Evolutionary conservation across 2,797 vertebrate species (phyloP).

Genomic region (Miichthys miiuy): DNA sequence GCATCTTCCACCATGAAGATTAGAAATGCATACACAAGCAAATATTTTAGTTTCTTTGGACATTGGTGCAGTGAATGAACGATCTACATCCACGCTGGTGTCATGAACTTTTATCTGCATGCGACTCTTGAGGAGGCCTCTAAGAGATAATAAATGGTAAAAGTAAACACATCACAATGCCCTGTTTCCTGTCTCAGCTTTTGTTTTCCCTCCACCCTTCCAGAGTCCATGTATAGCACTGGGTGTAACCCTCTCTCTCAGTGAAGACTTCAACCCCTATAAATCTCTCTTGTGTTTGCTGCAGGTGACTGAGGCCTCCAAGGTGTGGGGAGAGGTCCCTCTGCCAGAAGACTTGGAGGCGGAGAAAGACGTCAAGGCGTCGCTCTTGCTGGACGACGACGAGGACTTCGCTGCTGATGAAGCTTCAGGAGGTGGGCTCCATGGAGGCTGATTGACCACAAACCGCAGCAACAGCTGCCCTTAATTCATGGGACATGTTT

Average conservation of each 20-base stretch:
- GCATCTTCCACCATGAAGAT: neutral
- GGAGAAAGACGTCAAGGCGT: conserved; percentile 59
- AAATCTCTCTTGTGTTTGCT: conserved; percentile 71
- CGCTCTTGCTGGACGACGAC: conserved; percentile 82
- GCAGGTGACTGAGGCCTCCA: conserved; percentile 85
- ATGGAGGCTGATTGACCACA: conserved; percentile 22
- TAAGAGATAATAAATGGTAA: conserved; percentile 66
- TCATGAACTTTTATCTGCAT: conserved; percentile 47
- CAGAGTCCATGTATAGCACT: conserved; percentile 44
- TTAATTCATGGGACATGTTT: conserved; percentile 49
- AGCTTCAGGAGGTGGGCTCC: conserved; percentile 83
- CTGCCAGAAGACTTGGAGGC: conserved; percentile 84
- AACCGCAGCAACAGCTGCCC: conserved; percentile 67
- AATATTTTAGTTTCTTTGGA: conserved; percentile 10
- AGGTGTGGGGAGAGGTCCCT: conserved; percentile 87
- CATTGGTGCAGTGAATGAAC: neutral
- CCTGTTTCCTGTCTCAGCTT: conserved; percentile 58
- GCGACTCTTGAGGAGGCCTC: conserved; percentile 19
- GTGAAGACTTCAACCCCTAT: conserved; percentile 66
- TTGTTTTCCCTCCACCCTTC: conserved; percentile 68
- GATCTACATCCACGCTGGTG: neutral
- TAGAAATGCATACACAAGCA: neutral
- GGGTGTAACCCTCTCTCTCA: conserved; percentile 62
- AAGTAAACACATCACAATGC: conserved; percentile 72
- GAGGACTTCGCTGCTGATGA: conserved; percentile 85